A percentile compares a stretch with the other conserved stretches of the same genome.
These are phyloP conservation scores for Cydia splendana DNA, from an alignment of 1,140 invertebrate genomes.

Conservation along the genomic window DNA sequence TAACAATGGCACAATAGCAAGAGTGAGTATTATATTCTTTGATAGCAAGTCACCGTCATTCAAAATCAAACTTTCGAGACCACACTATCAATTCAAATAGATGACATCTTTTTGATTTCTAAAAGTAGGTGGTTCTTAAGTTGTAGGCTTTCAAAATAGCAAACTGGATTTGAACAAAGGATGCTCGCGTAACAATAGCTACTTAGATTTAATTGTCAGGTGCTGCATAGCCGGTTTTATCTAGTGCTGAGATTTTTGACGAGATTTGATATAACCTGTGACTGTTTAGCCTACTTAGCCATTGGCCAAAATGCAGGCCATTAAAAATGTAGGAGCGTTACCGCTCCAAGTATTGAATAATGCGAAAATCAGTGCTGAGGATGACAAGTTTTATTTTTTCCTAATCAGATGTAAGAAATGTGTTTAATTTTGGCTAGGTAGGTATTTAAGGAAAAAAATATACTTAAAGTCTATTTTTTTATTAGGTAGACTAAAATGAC, in stretches of 20 bases:
- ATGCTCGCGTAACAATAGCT: conserved; percentile 18
- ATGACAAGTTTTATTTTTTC: no score
- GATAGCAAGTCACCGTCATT: conserved; percentile 1
- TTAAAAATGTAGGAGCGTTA: no score
- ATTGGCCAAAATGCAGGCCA: no score
- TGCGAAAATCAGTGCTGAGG: no score
- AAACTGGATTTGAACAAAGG: conserved; percentile 16
- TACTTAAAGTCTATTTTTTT: no score
- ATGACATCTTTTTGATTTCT: conserved; percentile 20
- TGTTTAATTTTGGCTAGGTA: no score
- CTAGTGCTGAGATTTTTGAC: background rate
- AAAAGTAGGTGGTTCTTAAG: background rate
- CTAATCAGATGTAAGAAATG: no score
- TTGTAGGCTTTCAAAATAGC: conserved; percentile 4
- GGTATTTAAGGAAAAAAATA: no score
- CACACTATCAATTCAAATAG: conserved; percentile 7
- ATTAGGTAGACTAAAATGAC: no score
- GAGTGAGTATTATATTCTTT: no score
- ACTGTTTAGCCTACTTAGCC: no score
- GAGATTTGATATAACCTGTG: background rate
- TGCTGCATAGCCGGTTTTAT: background rate
- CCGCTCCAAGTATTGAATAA: no score
- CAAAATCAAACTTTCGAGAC: conserved; percentile 7
- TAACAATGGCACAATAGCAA: conserved; percentile 20
- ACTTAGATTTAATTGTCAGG: conserved; percentile 10